Evolutionary conservation across 2,113 vertebrate species (phyloP), one percentile per base, ranked within the genome.

Genomic region (Xiphophorus maculatus): DNA sequence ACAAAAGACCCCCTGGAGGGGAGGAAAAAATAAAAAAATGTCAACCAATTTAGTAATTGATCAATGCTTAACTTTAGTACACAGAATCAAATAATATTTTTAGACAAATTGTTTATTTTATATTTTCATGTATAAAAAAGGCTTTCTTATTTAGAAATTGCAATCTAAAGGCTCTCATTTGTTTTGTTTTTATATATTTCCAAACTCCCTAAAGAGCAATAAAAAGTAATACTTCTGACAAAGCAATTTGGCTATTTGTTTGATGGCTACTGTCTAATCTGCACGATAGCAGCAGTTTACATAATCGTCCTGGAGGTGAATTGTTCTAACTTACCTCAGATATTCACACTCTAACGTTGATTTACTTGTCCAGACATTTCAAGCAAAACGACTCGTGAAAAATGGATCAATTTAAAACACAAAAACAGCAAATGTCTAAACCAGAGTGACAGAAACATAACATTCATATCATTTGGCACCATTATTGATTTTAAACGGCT

Each of bases 311-410:
- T 40, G 44, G 22, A 13, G 48, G 44, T 78, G 44, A 74, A 51
- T 42, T n/a, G 29, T 22, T 63, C 28, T 44, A 32, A 68, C 63
- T 71, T 22, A 37, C 14, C 62, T 63, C 10, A 58, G 69, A 80
- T 40, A 71, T 71, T 65, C 28, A 32, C 74, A 58, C 35, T 64
- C 71, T 33, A 63, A 0, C 6, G 32, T 48, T 68, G 29, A 58
- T 73, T 73, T 60, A 82, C n/a, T 27, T 33, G 6, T 35, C 27
- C 48, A 64, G 63, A 66, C 67, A 66, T 80, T 44, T 74, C 28
- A n/a, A 70, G 10, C 8, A 19, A 33, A 54, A 63, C 37, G 19
- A 13, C 40, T 37, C 4, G 14, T 11, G 40, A 71, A 76, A 48
- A 27, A 64, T 10, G 3, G 17, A 79, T 61, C n/a, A 71, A 17